Base-by-base conservation (phyloP, 2,888 invertebrate species). In the Mesoligia furuncula region DNA sequence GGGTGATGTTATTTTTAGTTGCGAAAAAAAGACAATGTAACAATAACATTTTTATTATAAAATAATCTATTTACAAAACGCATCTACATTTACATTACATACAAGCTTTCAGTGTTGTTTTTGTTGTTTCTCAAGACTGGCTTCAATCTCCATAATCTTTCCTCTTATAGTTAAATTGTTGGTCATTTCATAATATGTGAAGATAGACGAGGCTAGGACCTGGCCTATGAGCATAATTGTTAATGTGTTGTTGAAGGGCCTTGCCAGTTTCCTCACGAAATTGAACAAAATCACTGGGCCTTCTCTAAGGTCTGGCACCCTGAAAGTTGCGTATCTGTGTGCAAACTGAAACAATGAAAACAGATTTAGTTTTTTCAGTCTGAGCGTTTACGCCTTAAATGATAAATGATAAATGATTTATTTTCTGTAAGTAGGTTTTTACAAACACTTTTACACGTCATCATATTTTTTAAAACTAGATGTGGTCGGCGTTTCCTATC, bases 151-250 rank as follows among this genome's bases (percentile, higher is more conserved):
- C 51, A 88, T 73, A 15, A 97, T 87, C 90, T 96, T 95, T 36
- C 73, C 83, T 85, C 93, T 93, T 9, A 97, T 84, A n/a, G 90
- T 91, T 20, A 94, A 87, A 71, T 96, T 92, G 80, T 97, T 97
- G 84, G 95, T 95, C 82, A 97, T 95, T 94, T 98, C 97, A 80
- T 95, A 97, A 85, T 98, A 97, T 0, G 98, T 98, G 0, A 98
- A 86, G 51, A 95, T 91, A 62, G 97, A 96, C 0, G 97, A 97
- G 0, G 97, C 83, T 0, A 97, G 13, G 0, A 97, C 91, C 77
- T 98, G 98, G 0, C 95, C 90, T 0, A 96, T 87, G 11, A 97
- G 89, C 62, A 98, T 90, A 1, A 94, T 92, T 2, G 96, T 94
- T 20, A 98, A 84, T 0, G 95, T 93, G 3, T 96, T 97, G 7